phyloP scores from a whole-genome alignment of 2,888 invertebrate genomes.

The Sinohyriopsis cumingii region DNA sequence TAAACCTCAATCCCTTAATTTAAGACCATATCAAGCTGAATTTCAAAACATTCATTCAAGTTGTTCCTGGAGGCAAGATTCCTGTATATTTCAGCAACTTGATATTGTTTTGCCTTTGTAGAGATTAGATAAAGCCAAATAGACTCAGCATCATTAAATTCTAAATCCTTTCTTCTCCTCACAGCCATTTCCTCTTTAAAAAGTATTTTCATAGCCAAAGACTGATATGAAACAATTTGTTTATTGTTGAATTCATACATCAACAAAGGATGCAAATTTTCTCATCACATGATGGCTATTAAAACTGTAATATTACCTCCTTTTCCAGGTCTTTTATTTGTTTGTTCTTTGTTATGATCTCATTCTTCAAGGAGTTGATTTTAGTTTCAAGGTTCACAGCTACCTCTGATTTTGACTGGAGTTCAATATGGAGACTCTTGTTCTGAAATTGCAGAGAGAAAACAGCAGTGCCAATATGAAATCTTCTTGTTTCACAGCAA shows the following conservation, averaged over 20 bases:
- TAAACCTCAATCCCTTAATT: no score
- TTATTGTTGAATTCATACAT: conserved; percentile 12
- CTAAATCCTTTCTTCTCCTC: no score
- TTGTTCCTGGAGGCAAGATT: no score
- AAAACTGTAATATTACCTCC: conserved; percentile 45
- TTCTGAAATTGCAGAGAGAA: conserved; percentile 25
- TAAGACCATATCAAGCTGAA: no score
- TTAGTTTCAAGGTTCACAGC: conserved; percentile 45
- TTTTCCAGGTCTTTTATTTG: conserved; percentile 61
- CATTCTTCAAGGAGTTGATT: conserved; percentile 47
- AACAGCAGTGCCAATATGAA: conserved; percentile 3
- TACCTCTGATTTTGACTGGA: conserved; percentile 40
- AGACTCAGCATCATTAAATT: no score
- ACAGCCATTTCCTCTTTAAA: background rate
- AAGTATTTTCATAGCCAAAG: conserved; percentile 1
- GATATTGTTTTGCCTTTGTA: no score
- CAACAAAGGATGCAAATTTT: background rate
- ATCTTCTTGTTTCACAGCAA: background rate
- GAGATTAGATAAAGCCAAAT: no score
- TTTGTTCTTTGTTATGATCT: conserved; percentile 50
- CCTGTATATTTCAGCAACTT: no score
- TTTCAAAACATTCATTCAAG: no score
- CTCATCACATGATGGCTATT: background rate
- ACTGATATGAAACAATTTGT: conserved; percentile 4
- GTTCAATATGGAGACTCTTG: conserved; percentile 39